These are phyloP conservation scores for Anseranas semipalmata DNA, from an alignment of 2,113 vertebrate genomes.

Conservation along the genomic window DNA sequence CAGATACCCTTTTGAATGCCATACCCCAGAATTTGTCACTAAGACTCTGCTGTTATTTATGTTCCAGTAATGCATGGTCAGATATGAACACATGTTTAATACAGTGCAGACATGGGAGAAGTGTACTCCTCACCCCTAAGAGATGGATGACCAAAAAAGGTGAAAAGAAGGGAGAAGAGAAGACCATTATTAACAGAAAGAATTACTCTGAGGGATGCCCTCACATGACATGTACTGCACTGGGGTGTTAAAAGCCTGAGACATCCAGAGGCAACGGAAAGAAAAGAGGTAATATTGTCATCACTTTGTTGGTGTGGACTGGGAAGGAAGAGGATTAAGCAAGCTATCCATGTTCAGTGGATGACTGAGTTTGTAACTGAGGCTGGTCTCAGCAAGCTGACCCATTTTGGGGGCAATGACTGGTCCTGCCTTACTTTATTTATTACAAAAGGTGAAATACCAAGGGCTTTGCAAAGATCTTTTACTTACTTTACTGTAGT, in stretches of 20 bases:
- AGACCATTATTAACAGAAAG: not conserved
- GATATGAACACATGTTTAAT: fast-evolving
- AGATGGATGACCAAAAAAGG: not conserved
- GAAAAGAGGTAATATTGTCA: not conserved
- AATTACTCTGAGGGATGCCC: not conserved
- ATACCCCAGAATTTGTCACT: not conserved
- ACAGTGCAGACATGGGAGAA: not conserved
- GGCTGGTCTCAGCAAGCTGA: not conserved
- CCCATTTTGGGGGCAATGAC: not conserved
- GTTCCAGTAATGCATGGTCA: not conserved
- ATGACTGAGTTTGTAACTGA: not conserved
- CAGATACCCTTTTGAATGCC: not conserved
- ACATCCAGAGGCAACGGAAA: not conserved
- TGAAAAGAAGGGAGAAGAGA: not conserved
- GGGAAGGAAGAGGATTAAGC: not conserved
- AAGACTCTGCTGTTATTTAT: not conserved
- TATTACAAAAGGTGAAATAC: not conserved
- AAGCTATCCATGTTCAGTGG: fast-evolving
- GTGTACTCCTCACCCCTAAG: not conserved
- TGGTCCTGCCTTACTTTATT: not conserved
- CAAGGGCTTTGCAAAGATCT: not conserved
- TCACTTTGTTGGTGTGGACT: not conserved
- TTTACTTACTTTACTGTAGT: not conserved
- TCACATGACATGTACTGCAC: not conserved
- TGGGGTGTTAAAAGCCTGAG: not conserved